Conservation (phyloP, 2,888 invertebrate genomes). For the Hetaerina titia region DNA sequence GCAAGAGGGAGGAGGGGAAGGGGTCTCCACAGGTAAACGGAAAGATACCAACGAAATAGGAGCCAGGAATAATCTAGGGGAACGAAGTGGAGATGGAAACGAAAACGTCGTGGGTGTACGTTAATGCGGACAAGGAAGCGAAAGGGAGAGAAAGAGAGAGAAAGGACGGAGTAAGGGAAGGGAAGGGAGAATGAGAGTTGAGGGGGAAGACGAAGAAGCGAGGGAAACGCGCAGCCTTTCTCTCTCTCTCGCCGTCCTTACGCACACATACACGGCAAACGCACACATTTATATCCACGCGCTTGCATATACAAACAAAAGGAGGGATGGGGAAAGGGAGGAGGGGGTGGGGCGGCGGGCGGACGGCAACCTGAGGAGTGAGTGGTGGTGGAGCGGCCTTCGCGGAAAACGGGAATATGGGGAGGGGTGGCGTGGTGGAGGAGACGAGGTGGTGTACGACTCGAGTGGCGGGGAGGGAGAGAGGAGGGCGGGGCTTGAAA, state of each 20-base stretch:
- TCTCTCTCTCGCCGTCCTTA: background rate
- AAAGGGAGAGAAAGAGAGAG: background rate
- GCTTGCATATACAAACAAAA: background rate
- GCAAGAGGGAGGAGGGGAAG: background rate
- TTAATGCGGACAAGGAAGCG: no score
- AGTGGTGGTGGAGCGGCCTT: background rate
- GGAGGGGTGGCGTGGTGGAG: background rate
- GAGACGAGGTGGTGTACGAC: background rate
- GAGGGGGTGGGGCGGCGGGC: background rate
- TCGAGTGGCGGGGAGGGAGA: background rate
- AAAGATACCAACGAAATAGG: background rate
- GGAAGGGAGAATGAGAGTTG: background rate
- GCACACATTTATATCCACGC: background rate
- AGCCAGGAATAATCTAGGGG: background rate
- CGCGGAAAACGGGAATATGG: background rate
- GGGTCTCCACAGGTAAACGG: background rate
- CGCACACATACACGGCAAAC: background rate
- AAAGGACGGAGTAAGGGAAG: background rate
- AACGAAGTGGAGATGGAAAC: background rate
- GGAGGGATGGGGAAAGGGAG: background rate
- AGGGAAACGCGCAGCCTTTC: background rate
- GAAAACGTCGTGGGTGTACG: background rate
- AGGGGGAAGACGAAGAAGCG: background rate
- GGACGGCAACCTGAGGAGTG: conserved; percentile 8
- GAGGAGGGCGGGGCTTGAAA: background rate